Percentiles rank a stretch among this genome's conserved stretches.
These are phyloP conservation scores for Heteromormyrus szaboi DNA, from an alignment of 2,797 vertebrate genomes.

Conservation along the genomic window DNA sequence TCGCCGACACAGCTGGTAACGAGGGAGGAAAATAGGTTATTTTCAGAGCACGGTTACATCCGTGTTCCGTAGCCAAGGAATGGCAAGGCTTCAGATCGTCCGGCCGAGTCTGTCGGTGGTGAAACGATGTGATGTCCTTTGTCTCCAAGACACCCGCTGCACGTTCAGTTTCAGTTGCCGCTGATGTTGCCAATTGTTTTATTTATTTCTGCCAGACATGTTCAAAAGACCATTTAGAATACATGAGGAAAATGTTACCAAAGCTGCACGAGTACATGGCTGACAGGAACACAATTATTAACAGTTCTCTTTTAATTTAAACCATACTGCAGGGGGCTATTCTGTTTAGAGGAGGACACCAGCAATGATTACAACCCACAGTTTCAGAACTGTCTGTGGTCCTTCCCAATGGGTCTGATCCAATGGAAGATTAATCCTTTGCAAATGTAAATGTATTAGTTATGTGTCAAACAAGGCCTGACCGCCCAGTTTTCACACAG, in stretches of 20 bases:
- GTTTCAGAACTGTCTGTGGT: neutral
- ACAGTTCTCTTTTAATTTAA: neutral
- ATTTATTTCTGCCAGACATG: neutral
- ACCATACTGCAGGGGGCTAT: neutral
- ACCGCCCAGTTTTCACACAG: conserved; percentile 13
- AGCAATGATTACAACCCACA: neutral
- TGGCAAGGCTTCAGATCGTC: neutral
- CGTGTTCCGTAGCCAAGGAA: neutral
- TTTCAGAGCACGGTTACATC: neutral
- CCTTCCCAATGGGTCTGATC: neutral
- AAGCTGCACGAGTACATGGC: neutral
- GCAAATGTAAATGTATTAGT: conserved; percentile 25
- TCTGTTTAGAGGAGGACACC: neutral
- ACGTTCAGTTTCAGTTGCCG: neutral
- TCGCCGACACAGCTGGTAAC: neutral
- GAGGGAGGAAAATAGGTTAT: conserved; percentile 4
- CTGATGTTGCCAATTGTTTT: neutral
- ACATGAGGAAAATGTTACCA: neutral
- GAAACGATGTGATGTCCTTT: neutral
- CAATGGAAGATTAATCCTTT: conserved; percentile 4
- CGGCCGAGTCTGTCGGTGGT: neutral
- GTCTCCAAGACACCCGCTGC: neutral
- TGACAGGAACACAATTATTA: neutral
- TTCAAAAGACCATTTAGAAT: neutral
- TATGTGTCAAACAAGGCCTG: conserved; percentile 15